Conservation (phyloP, 2,113 vertebrate genomes). For the Ceyx cyanopectus region DNA sequence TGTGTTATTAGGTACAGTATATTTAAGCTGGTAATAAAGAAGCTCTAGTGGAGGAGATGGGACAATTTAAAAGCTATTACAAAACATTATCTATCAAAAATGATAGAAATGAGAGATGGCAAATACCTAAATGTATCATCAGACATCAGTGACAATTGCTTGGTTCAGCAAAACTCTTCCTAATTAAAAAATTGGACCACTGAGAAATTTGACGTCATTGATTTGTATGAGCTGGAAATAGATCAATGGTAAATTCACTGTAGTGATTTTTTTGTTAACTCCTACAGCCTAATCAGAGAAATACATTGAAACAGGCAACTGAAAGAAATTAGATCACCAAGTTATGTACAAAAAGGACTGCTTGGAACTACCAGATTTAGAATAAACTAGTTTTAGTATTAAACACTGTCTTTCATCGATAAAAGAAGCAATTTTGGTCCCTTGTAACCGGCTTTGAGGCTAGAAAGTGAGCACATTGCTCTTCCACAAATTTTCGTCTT, state of each 20-base stretch:
- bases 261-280: background rate
- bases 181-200: background rate
- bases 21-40: slow-evolving; percentile 21
- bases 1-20: background rate
- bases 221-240: background rate
- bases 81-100: background rate
- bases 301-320: background rate
- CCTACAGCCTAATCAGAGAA: background rate
- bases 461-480: background rate
- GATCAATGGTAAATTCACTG: background rate
- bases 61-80: background rate
- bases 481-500: background rate
- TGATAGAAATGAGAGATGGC: slow-evolving; percentile 3
- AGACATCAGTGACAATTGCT: background rate
- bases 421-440: background rate
- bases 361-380: background rate
- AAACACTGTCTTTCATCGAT: background rate
- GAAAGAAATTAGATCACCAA: background rate
- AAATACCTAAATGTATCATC: slow-evolving; percentile 16
- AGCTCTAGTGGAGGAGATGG: background rate
- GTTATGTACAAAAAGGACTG: background rate
- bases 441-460: background rate
- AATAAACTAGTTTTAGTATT: background rate
- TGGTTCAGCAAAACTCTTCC: slow-evolving; percentile 46
- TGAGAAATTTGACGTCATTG: slow-evolving; percentile 23